A percentile compares a stretch with the other conserved stretches of the same genome.
Conservation (phyloP, 1,140 invertebrate genomes). For the Cydia fagiglandana region DNA sequence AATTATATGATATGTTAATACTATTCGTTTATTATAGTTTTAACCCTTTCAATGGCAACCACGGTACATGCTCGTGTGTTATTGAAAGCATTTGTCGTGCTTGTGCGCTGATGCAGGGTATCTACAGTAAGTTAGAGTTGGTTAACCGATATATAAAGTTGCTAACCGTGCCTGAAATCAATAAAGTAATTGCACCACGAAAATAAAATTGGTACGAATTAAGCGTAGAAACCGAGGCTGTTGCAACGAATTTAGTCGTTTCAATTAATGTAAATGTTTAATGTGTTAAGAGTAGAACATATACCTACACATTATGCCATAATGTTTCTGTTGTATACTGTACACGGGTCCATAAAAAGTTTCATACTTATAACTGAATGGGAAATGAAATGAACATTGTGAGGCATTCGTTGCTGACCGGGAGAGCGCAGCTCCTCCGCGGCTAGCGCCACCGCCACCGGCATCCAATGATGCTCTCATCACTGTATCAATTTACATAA, state of each 20-base stretch:
- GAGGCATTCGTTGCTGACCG: background rate
- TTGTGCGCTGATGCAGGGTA: background rate
- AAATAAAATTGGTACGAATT: conserved; percentile 19
- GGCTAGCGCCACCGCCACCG: background rate
- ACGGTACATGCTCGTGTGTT: conserved; percentile 7
- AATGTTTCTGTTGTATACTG: conserved; percentile 34
- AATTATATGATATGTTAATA: conserved; percentile 8
- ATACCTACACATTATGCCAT: conserved; percentile 27
- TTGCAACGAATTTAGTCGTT: conserved; percentile 43
- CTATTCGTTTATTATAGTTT: conserved; percentile 5
- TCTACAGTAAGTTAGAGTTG: conserved; percentile 10
- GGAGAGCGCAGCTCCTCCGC: background rate
- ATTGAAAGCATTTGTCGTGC: conserved; percentile 19
- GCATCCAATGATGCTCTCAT: background rate
- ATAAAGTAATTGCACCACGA: conserved; percentile 7
- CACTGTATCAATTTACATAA: background rate
- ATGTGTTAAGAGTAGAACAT: conserved; percentile 41
- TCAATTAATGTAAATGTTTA: conserved; percentile 46
- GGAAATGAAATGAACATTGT: background rate
- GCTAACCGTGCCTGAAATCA: conserved; percentile 19
- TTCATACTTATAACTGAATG: background rate
- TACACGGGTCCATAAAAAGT: conserved; percentile 40
- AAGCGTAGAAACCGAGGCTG: conserved; percentile 42
- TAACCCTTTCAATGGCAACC: background rate
- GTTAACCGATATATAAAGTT: background rate